Percentiles rank a stretch among this genome's conserved stretches.
Conservation (phyloP, 2,888 invertebrate species). For the Phania funesta region DNA sequence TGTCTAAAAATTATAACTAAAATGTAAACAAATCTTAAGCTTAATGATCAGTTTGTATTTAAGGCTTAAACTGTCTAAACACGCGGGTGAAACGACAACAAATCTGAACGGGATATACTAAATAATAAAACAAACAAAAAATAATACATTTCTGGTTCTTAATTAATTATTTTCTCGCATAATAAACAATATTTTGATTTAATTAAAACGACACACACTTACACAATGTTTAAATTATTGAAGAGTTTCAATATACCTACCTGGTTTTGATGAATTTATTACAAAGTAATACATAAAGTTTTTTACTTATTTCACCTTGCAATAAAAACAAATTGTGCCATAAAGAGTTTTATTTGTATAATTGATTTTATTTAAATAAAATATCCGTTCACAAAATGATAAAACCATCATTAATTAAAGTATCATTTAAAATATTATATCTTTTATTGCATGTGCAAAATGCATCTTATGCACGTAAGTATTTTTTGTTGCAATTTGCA, state of each 20-base stretch:
- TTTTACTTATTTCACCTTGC: neutral
- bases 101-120: slow-evolving; percentile 41
- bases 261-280: too few species aligned
- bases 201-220: neutral
- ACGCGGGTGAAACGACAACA: neutral
- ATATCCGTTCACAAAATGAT: slow-evolving; percentile 20
- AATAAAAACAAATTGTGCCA: neutral
- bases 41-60: slow-evolving; percentile 44
- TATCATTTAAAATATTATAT: neutral
- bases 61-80: slow-evolving; percentile 45
- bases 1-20: slow-evolving; percentile 18
- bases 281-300: too few species aligned
- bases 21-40: slow-evolving; percentile 44
- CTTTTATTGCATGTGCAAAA: slow-evolving; percentile 31
- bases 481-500: neutral
- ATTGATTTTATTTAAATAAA: neutral
- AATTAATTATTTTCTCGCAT: neutral
- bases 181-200: slow-evolving; percentile 13
- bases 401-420: slow-evolving; percentile 26
- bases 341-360: neutral
- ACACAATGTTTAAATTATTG: slow-evolving; percentile 31
- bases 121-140: slow-evolving; percentile 23
- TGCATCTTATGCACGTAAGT: slow-evolving; percentile 56
- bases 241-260: neutral
- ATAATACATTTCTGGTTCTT: slow-evolving; percentile 9